Evolutionary conservation across 2,113 vertebrate species (phyloP), one percentile per base, ranked within the genome.

Genomic region (Ciconia boyciana): DNA sequence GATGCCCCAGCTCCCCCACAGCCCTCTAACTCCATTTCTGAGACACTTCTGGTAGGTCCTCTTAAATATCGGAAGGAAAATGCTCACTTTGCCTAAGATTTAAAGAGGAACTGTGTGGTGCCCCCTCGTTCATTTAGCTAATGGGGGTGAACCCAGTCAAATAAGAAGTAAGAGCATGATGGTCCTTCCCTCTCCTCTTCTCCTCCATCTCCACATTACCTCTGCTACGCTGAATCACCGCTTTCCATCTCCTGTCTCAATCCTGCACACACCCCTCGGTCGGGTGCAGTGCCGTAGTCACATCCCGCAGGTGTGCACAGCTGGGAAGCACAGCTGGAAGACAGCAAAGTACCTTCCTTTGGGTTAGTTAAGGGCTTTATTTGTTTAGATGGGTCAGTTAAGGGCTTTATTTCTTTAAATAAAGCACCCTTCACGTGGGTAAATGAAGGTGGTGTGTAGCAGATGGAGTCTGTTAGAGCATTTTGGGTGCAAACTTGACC

Each of bases 1-100:
- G 41, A 22, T 88, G 16, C 10, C 51, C 16, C 16, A 39, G 43
- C 3, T 64, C 9, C 36, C 36, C n/a, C 14, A 2, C 0, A 1
- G 18, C 36, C n/a, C 32, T 79, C 25, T 26, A 29, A 69, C n/a
- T 55, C 39, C 6, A 13, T 70, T 89, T 64, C 22, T 57, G 58
- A 66, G 31, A 54, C 28, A 7, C 21, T 79, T 86, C n/a, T 58
- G 39, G 34, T 69, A 81, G 32, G 5, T 41, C 21, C 12, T 64
- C 21, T 36, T 43, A 74, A 58, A 49, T 74, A 34, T 8, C 2
- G 2, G 44, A 32, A 58, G 41, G 19, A 86, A 60, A 65, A 75
- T 29, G 16, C 16, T 74, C 36, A 3, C n/a, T 41, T 89, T 75
- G n/a, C 16, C 5, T 10, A 69, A 83, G 34, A 46, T 32, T 66